Base-by-base conservation (phyloP, 2,113 vertebrate genomes). In the Strix uralensis region DNA sequence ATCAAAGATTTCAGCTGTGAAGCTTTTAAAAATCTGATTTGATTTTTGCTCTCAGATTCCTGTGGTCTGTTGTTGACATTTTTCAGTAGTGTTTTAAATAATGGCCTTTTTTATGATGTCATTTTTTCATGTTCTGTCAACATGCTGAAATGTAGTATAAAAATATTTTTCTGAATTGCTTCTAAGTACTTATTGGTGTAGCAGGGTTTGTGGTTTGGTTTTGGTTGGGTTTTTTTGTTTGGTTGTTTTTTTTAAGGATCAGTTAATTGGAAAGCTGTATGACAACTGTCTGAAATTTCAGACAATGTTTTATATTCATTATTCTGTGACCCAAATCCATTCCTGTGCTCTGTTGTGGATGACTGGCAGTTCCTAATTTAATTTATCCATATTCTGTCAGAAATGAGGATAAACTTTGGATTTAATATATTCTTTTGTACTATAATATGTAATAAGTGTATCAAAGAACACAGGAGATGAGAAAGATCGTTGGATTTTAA, bases 281-380 rank as follows among this genome's bases (percentile, higher is more conserved):
- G 14, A 15, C 59, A 66, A 75, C 16, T 44, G 8, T 58, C 69
- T 91, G 81, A 94, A 94, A 83, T 87, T 93, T 63, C 82, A 92
- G 72, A 23, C 34, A 70, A 23, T 54, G 26, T 87, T 96, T 92
- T 87, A 36, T 95, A 91, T 94, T 95, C 59, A 75, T 96, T 87
- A 94, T 93, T 94, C 65, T 52, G 55, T 92, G 93, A 93, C 89
- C 81, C 80, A 92, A 63, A 96, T 94, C 44, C 25, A 36, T 88
- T 88, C 59, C 49, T 58, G 46, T 90, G 46, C 57, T 94, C 66
- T 71, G 17, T 62, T 93, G 32, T 65, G 36, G 87, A 49, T 95
- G 84, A 93, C 55, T 94, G 92, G 23, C 79, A 91, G 84, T 66
- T 95, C 51, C 90, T 94, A 73, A 86, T 90, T 73, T 86, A 87